Base-by-base conservation (phyloP, 2,888 invertebrate species). In the Lepetodrilus schrolli region DNA sequence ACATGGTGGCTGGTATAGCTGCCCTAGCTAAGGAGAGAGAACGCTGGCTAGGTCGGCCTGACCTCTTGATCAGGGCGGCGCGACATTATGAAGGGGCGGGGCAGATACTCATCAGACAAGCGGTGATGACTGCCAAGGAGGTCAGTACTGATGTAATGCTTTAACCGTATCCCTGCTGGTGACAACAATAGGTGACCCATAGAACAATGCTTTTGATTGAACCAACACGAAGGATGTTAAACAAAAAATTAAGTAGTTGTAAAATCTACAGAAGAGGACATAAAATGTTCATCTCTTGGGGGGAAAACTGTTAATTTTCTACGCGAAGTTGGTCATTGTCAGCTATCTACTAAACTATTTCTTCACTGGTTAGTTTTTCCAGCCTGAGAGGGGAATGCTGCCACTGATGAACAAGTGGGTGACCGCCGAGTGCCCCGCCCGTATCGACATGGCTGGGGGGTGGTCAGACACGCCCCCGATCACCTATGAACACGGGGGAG, bases 381-480 rank as follows among this genome's bases (percentile, higher is more conserved):
- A 76, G 4, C 77, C 84, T 5, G 73, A 77, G 21, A 66, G 75
- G 17, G 78, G 80, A 23, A 71, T 78, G 0, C 49, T 82, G 17
- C 86, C 88, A 2, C 78, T 81, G 7, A 78, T 89, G 73, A 84
- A 86, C 21, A 82, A 83, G 69, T 91, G 91, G 91, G 88, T 92
- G n/a, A 84, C 84, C 30, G 91, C 88, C 1, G 87, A 88, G 72
- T 92, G 91, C 82, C 91, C 92, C 1, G 92, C 91, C 5, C 85
- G 92, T 72, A 88, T 92, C 34, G 92, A 92, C 83, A 82, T 92
- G 4, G 88, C 91, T 17, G 93, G 93, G 1, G 93, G 92, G 0
- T 93, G 93, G 93, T 91, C 92, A 1, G 93, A 93, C 85, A 93
- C 93, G 2, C 92, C 93, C 4, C 93, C 93, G 1, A 92, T 93